Evolutionary conservation across 2,797 vertebrate genomes (phyloP).

Genomic region (Hirundo rustica): DNA sequence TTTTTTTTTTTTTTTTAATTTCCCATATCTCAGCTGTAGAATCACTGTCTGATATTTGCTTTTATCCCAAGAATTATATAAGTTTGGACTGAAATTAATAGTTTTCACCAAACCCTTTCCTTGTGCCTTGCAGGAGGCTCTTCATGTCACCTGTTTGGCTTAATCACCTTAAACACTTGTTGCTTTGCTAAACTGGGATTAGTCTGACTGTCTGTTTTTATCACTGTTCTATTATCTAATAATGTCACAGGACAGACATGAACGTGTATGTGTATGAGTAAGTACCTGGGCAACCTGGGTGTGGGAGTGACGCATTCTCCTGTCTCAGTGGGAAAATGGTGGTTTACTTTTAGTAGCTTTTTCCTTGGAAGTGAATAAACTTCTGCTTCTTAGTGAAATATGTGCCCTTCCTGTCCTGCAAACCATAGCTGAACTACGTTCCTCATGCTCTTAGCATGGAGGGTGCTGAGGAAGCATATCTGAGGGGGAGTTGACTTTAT

Average conservation of each 20-base stretch:
- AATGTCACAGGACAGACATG: background rate
- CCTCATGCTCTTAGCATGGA: accelerated
- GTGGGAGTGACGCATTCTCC: background rate
- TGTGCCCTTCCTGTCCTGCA: background rate
- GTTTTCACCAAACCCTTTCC: background rate
- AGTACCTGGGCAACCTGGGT: background rate
- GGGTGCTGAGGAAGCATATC: background rate
- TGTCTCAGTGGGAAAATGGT: background rate
- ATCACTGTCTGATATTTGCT: background rate
- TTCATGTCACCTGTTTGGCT: background rate
- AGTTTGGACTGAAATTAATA: background rate
- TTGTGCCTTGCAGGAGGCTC: background rate
- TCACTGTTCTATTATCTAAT: background rate
- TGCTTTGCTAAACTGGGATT: background rate
- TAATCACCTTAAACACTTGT: background rate
- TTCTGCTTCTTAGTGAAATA: background rate
- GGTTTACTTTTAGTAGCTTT: background rate
- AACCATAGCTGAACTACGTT: background rate
- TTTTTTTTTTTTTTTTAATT: background rate
- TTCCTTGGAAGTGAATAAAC: background rate
- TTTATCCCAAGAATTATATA: background rate
- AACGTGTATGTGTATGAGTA: background rate
- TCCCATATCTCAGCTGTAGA: background rate
- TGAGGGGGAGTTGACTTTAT: background rate
- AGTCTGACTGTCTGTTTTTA: background rate